phyloP scores from a whole-genome alignment of 2,888 invertebrate genomes.

The Eumacrocentrus americanus region DNA sequence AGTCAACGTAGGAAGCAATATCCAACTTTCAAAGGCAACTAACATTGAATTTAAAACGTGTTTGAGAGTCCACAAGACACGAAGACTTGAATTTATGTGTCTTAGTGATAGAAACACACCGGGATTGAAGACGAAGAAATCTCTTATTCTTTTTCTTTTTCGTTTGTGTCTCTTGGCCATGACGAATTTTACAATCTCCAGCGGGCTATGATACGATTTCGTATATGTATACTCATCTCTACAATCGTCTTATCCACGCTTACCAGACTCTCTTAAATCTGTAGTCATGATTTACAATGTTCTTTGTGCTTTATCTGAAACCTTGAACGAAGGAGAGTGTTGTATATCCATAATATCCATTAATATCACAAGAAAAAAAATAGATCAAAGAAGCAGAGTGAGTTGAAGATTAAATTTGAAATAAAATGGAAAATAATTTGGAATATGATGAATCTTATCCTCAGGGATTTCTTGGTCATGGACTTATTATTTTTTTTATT shows the following conservation, averaged over 20 bases:
- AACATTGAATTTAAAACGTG: neutral
- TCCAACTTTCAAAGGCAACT: slow-evolving; percentile 12
- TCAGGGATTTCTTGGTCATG: neutral
- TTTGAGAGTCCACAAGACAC: neutral
- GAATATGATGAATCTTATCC: neutral
- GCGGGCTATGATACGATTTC: no score
- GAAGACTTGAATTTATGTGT: slow-evolving; percentile 1
- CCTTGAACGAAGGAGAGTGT: neutral
- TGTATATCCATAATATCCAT: neutral
- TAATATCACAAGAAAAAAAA: neutral
- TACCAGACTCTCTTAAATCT: neutral
- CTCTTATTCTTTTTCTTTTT: no score
- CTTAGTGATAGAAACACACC: neutral
- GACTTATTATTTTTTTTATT: neutral
- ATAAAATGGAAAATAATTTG: neutral
- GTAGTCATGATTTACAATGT: neutral
- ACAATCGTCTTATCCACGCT: no score
- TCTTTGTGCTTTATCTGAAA: neutral
- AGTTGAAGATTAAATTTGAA: neutral
- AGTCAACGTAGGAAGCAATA: slow-evolving; percentile 15
- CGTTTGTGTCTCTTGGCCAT: no score
- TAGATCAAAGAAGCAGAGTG: slow-evolving; percentile 5
- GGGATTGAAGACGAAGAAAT: neutral
- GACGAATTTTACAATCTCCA: no score
- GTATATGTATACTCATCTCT: no score